phyloP scores from a whole-genome alignment of 1,140 invertebrate species.

The Zaprionus camerounensis region DNA sequence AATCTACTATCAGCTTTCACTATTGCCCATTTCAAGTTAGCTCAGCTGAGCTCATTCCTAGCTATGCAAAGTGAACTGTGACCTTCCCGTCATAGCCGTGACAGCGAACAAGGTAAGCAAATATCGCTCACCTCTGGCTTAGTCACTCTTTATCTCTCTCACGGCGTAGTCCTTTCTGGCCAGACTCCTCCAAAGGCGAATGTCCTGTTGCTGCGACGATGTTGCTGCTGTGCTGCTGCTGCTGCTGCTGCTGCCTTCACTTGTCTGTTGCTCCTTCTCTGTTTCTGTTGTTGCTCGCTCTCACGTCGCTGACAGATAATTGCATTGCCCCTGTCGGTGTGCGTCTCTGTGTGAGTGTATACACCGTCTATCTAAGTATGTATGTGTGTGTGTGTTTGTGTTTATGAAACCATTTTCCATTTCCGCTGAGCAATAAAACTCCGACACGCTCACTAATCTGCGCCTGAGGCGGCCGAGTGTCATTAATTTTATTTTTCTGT shows the following conservation, averaged over 20 bases:
- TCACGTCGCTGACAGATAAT: conserved; percentile 74
- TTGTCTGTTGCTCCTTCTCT: conserved; percentile 29
- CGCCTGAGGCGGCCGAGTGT: conserved; percentile 70
- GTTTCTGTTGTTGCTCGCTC: conserved; percentile 42
- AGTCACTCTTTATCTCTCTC: neutral
- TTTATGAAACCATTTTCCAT: conserved; percentile 82
- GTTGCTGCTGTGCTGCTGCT: neutral
- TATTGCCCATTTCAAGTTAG: neutral
- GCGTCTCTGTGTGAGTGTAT: conserved; percentile 34
- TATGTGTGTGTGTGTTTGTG: conserved; percentile 55
- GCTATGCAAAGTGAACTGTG: neutral
- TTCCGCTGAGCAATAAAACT: conserved; percentile 77
- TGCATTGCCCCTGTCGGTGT: conserved; percentile 67
- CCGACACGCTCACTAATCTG: conserved; percentile 77
- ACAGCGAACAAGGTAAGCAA: neutral
- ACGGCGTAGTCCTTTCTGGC: neutral
- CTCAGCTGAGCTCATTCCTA: neutral
- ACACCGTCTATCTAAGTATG: conserved; percentile 9
- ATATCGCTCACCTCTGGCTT: conserved; percentile 15
- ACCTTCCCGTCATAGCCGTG: neutral
- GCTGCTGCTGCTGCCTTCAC: neutral
- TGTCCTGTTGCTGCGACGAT: conserved; percentile 62
- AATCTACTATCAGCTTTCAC: neutral
- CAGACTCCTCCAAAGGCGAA: conserved; percentile 51
- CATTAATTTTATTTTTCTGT: conserved; percentile 79